Conservation (phyloP, 2,888 invertebrate genomes). For the Monoplex corrugatus region DNA sequence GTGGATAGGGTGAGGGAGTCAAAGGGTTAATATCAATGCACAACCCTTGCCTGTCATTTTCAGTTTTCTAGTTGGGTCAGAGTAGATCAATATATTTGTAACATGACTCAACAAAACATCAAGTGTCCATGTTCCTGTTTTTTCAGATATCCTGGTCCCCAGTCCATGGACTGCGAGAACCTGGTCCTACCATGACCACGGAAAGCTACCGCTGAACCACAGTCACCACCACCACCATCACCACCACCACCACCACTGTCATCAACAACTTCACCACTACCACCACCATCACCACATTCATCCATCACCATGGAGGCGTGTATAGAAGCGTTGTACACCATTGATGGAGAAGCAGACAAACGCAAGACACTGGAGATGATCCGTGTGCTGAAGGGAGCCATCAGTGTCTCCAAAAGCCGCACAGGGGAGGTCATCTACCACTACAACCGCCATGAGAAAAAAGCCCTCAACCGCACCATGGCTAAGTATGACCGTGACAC, state of each 20-base stretch:
- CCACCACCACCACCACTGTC: not conserved
- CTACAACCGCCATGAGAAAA: slow-evolving; percentile 68
- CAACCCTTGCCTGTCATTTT: no score
- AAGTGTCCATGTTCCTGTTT: not conserved
- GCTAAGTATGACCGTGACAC: slow-evolving; percentile 59
- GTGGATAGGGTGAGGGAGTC: no score
- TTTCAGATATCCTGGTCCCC: not conserved
- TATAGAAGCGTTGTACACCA: slow-evolving; percentile 66
- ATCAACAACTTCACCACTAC: not conserved
- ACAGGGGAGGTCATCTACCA: slow-evolving; percentile 70
- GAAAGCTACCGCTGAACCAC: not conserved
- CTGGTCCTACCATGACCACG: not conserved
- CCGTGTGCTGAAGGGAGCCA: slow-evolving; percentile 69
- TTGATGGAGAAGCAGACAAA: slow-evolving; percentile 61
- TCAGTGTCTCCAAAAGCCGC: slow-evolving; percentile 69
- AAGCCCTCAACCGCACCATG: slow-evolving; percentile 61
- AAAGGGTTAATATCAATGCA: no score
- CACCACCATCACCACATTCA: not conserved
- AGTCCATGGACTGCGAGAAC: no score
- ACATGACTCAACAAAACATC: not conserved
- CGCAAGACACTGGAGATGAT: slow-evolving; percentile 66
- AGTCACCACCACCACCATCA: not conserved
- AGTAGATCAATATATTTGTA: no score
- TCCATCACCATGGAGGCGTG: slow-evolving; percentile 61
- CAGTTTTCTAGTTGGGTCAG: not conserved